Base-by-base conservation (phyloP, 1,140 invertebrate genomes). In the Leptinotarsa lineolata region DNA sequence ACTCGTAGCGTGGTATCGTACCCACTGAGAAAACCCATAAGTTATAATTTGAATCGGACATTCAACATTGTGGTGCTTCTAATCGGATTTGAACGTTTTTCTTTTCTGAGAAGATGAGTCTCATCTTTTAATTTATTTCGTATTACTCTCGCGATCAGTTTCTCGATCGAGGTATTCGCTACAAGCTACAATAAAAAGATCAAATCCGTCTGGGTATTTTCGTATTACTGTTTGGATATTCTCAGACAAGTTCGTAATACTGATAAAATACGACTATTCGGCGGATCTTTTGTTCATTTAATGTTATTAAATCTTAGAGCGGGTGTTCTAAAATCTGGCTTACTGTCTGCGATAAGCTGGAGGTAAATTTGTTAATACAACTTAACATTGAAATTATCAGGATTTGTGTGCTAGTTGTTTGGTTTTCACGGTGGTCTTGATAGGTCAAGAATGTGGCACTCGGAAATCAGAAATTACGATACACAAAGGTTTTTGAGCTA, bases 21-120 rank as follows among this genome's bases (percentile, higher is more conserved):
- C 68, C 68, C 48, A 69, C 68, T 69, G 68, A 69, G 68, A 69
- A 69, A 69, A 59, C 21, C 45, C 44, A 69, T 69, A 69, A 69
- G 46, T 69, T 69, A 69, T 69, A 45, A 46, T 68, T 68, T 16
- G 66, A 48, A 58, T 58, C 68, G 21, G 68, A 69, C 68, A 69
- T n/a, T 69, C 54, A 58, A 48, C 54, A 46, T 69, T 24, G 46
- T 69, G 48, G 68, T 58, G 20, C 48, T 68, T 48, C 66, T 46
- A 69, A 69, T 69, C 68, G 54, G 68, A 69, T 69, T 69, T 24
- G 46, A 46, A 69, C n/a, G 54, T 69, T n/a, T 69, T 44, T 44
- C 21, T 69, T 44, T 44, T 66, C 64, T 30, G 16, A 18, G 61
- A 20, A 59, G 12, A 48, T 15, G 44, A 21, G 54, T 15, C 46